Conservation (phyloP, 2,797 vertebrate species). For the Xenops minutus region DNA sequence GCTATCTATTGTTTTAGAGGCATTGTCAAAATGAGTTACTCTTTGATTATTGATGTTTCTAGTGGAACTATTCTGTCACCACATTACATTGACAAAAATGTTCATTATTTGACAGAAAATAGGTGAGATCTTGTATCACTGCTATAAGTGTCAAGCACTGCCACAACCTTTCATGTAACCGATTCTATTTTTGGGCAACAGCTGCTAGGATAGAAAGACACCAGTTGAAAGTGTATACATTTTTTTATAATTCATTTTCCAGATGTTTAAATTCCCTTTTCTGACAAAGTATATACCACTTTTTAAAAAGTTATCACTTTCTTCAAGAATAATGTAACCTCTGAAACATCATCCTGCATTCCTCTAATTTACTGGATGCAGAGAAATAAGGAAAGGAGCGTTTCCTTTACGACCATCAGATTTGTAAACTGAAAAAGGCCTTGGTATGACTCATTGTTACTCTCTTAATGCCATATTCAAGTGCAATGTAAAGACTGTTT, state of each 20-base stretch:
- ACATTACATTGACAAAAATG: background rate
- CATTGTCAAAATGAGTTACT: slow-evolving; percentile 11
- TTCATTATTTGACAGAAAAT: slow-evolving; percentile 9
- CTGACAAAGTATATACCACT: background rate
- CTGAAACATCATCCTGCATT: background rate
- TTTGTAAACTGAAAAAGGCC: background rate
- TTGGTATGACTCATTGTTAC: background rate
- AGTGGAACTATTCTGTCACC: background rate
- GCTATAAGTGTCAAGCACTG: background rate
- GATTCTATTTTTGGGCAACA: background rate
- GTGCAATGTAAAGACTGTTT: background rate
- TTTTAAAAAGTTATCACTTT: background rate
- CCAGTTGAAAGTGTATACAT: background rate
- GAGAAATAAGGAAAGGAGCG: background rate
- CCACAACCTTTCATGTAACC: background rate
- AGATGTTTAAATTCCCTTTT: background rate
- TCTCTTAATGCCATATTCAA: background rate
- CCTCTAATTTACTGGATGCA: background rate
- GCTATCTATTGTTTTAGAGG: background rate
- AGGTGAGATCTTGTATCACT: background rate
- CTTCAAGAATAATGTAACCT: background rate
- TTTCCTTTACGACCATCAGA: background rate
- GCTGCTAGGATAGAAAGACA: background rate
- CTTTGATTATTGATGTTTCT: slow-evolving; percentile 11
- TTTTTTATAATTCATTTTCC: background rate